Evolutionary conservation across 2,797 vertebrate species (phyloP).

Genomic region (Alcedo quadribrachys): DNA sequence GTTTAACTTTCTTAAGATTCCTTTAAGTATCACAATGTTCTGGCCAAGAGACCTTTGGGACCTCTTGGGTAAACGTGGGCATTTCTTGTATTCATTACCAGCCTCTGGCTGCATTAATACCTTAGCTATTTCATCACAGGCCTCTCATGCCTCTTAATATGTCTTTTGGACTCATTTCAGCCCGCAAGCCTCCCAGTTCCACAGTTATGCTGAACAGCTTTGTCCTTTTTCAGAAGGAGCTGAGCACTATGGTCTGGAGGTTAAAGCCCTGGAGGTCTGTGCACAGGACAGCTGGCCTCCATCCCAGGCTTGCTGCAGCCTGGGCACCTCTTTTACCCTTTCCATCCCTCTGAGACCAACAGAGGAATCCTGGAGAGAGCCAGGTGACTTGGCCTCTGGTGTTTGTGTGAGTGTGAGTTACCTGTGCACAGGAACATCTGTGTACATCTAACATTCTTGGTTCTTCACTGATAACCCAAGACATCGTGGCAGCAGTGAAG

Average conservation of each 20-base stretch:
- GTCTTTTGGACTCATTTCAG: constrained; percentile 68
- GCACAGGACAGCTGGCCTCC: constrained; percentile 17
- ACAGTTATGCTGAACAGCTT: constrained; percentile 43
- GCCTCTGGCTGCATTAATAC: constrained; percentile 57
- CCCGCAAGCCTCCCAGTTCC: constrained; percentile 1
- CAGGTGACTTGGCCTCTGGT: neutral
- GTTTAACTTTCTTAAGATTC: constrained; percentile 50
- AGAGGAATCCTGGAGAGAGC: neutral
- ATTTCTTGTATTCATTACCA: constrained; percentile 64
- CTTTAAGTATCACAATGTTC: constrained; percentile 69
- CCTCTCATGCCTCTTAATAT: constrained; percentile 55
- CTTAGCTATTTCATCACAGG: constrained; percentile 58
- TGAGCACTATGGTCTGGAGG: constrained; percentile 33
- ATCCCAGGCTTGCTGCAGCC: neutral
- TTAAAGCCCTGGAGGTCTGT: constrained; percentile 58
- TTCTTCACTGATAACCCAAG: neutral
- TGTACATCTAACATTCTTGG: rapidly evolving
- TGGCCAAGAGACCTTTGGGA: constrained; percentile 59
- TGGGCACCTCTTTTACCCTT: constrained; percentile 2
- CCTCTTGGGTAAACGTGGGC: constrained; percentile 68
- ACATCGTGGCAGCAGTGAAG: neutral
- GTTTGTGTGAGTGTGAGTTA: neutral
- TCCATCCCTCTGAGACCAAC: neutral
- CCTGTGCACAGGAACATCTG: rapidly evolving
- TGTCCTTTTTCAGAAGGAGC: constrained; percentile 69